A percentile compares a stretch with the other conserved stretches of the same genome.
Conservation (phyloP, 2,113 vertebrate genomes). For the Coryphaenoides rupestris region DNA sequence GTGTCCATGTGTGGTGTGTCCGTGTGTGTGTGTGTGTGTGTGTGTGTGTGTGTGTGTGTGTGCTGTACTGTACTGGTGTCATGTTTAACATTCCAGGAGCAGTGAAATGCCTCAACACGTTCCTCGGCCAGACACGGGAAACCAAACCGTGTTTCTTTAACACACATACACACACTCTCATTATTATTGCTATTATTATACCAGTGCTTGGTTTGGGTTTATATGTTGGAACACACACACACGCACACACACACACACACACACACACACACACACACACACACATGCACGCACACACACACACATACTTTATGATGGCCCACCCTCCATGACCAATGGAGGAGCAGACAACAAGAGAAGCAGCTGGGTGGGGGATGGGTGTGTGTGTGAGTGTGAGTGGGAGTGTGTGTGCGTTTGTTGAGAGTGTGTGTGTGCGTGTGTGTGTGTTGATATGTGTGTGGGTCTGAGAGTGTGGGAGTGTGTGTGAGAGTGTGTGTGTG, state of each 20-base stretch:
- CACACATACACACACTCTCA: background rate
- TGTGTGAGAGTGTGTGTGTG: too few species aligned
- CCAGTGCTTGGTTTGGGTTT: too few species aligned
- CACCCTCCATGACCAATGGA: slow-evolving; percentile 43
- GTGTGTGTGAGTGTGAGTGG: background rate
- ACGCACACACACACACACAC: background rate
- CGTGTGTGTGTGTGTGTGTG: too few species aligned
- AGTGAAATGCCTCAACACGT: slow-evolving; percentile 47
- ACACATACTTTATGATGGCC: slow-evolving; percentile 6
- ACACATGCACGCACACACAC: background rate
- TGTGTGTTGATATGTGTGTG: background rate
- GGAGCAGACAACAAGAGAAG: slow-evolving; percentile 32
- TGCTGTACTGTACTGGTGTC: slow-evolving; percentile 34
- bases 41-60: too few species aligned
- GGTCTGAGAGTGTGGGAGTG: too few species aligned
- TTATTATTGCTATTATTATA: too few species aligned
- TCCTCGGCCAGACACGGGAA: background rate
- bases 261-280: background rate
- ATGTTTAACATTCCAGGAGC: slow-evolving; percentile 58
- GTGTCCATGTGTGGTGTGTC: too few species aligned
- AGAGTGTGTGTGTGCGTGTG: background rate
- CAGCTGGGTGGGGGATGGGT: slow-evolving; percentile 22
- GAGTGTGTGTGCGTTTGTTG: too few species aligned
- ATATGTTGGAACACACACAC: background rate
- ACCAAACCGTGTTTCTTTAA: too few species aligned